Percentiles rank a stretch among this genome's conserved stretches.
These are phyloP conservation scores for Heliopora coerulea DNA, from an alignment of 92 coral and sea anemone genomes.

Conservation along the genomic window DNA sequence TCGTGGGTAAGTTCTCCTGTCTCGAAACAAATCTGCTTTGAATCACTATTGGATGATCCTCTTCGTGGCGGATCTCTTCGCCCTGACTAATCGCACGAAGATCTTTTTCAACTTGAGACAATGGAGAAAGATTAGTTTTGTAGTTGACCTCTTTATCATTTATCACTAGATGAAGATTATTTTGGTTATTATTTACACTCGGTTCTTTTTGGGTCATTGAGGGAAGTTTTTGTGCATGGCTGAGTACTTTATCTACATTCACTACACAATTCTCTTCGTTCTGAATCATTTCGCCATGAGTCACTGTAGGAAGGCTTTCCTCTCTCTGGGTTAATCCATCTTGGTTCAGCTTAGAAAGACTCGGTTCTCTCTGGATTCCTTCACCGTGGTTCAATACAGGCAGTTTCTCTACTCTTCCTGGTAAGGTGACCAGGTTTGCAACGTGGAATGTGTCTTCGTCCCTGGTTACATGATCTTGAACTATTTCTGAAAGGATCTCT, in stretches of 20 bases:
- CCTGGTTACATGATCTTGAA: not conserved
- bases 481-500: not conserved
- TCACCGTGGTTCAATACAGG: not conserved
- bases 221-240: too few relatives aligned
- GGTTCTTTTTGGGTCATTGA: too few relatives aligned
- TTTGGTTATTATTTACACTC: not conserved
- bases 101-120: not conserved
- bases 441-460: not conserved
- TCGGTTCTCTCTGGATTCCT: not conserved
- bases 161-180: not conserved
- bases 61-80: not conserved
- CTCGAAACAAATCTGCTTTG: conserved; percentile 5
- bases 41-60: not conserved
- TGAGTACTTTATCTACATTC: not conserved
- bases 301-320: not conserved
- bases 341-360: too few relatives aligned
- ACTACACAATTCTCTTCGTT: not conserved
- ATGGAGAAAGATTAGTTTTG: not conserved
- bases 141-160: not conserved
- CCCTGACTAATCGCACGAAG: not conserved
- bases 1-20: too few relatives aligned
- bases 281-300: not conserved
- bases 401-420: not conserved
- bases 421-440: too few relatives aligned
- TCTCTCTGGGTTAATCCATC: not conserved